A percentile compares a stretch with the other conserved stretches of the same genome.
phyloP scores from a whole-genome alignment of 2,113 vertebrate genomes.

The Edolisoma coerulescens region DNA sequence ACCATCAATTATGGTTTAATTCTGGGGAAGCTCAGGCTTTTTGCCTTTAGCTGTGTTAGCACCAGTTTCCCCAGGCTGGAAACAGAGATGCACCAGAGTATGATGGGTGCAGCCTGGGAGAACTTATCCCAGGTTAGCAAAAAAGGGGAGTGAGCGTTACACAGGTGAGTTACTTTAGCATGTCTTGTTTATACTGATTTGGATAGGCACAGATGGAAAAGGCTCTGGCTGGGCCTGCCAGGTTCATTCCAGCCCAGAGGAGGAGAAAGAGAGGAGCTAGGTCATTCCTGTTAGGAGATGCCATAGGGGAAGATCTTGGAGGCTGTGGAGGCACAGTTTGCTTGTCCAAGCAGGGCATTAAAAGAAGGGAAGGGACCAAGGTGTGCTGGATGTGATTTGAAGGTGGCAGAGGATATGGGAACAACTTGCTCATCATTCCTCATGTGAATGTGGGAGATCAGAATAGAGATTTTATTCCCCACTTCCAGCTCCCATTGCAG shows the following conservation, averaged over 20 bases:
- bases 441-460: neutral
- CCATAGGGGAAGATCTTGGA: neutral
- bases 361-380: neutral
- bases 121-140: neutral
- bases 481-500: neutral
- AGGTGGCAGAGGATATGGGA: neutral
- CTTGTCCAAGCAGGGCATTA: neutral
- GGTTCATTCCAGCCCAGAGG: neutral
- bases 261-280: neutral
- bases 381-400: neutral
- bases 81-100: neutral
- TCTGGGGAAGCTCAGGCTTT: neutral
- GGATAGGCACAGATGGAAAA: neutral
- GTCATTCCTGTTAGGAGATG: neutral
- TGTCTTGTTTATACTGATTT: neutral
- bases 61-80: neutral
- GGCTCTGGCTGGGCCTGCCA: neutral
- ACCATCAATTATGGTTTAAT: neutral
- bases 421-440: neutral
- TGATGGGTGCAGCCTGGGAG: neutral
- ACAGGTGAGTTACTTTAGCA: neutral
- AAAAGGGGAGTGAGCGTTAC: neutral
- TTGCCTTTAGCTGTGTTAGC: neutral
- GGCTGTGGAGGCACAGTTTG: neutral
- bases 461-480: neutral